A percentile compares a stretch with the other conserved stretches of the same genome.
Conservation (phyloP, 92 coral and sea anemone genomes). For the Porites divaricata region DNA sequence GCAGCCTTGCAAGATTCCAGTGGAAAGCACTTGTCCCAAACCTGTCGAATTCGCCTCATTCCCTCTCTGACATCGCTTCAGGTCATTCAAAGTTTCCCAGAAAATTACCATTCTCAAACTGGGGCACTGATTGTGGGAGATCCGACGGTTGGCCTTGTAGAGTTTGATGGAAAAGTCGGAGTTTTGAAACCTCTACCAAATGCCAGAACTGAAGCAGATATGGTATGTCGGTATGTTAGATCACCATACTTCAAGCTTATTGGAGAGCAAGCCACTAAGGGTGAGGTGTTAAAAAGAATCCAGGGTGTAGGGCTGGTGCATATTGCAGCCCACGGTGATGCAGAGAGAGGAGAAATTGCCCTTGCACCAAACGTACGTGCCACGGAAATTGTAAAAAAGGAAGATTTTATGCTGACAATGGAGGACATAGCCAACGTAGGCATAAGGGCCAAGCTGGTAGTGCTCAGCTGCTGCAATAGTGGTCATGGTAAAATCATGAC, state of each 20-base stretch:
- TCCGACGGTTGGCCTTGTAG: constrained; percentile 26
- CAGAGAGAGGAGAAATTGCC: constrained; percentile 51
- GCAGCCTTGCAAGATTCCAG: constrained; percentile 41
- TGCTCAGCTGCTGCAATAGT: constrained; percentile 43
- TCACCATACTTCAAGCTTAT: constrained; percentile 8
- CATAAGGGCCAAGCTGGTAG: constrained; percentile 40
- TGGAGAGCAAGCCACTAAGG: constrained; percentile 47
- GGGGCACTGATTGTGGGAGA: constrained; percentile 54
- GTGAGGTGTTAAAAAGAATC: constrained; percentile 33
- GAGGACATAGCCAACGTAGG: constrained; percentile 31
- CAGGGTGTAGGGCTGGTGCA: constrained; percentile 41
- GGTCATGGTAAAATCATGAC: constrained; percentile 35
- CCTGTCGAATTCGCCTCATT: constrained; percentile 25
- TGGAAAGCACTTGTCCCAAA: constrained; percentile 34
- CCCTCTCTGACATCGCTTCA: constrained; percentile 45
- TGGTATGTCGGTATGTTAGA: constrained; percentile 15
- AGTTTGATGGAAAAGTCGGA: constrained; percentile 25
- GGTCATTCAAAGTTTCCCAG: constrained; percentile 25
- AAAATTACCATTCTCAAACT: constrained; percentile 31
- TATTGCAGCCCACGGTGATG: constrained; percentile 49
- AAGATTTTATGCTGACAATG: constrained; percentile 44
- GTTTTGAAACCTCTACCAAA: not conserved
- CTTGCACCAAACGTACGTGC: constrained; percentile 24
- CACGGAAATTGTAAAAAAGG: constrained; percentile 7
- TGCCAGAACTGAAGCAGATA: constrained; percentile 34